Evolutionary conservation across 2,113 vertebrate genomes (phyloP).

Genomic region (Perccottus glenii): DNA sequence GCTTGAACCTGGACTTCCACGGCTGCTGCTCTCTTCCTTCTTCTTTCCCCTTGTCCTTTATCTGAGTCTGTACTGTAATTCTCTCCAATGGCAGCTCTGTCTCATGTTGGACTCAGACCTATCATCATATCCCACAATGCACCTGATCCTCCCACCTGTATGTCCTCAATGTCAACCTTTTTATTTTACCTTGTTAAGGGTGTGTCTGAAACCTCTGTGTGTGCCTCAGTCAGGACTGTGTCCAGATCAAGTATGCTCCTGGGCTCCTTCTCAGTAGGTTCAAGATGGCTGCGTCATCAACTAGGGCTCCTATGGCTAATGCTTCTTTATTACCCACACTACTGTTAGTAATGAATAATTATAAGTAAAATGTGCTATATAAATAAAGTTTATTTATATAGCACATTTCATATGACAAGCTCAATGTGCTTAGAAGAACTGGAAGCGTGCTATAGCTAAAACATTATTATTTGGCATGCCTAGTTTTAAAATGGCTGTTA

Average conservation of each 20-base stretch:
- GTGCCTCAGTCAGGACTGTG: neutral
- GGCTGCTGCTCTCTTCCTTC: conserved; percentile 44
- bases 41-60: conserved; percentile 40
- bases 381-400: too few species aligned
- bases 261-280: conserved; percentile 1
- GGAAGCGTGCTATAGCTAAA: too few species aligned
- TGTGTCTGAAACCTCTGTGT: neutral
- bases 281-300: conserved; percentile 44
- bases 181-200: neutral
- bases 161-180: neutral
- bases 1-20: conserved; percentile 36
- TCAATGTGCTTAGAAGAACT: too few species aligned
- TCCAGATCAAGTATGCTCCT: conserved; percentile 2
- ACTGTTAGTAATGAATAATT: neutral
- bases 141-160: conserved; percentile 29
- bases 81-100: conserved; percentile 56
- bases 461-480: too few species aligned
- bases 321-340: neutral
- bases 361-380: too few species aligned
- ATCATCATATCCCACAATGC: conserved; percentile 25
- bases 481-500: too few species aligned
- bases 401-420: too few species aligned
- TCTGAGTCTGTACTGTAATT: conserved; percentile 19
- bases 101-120: conserved; percentile 36
- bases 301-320: neutral